phyloP scores from a whole-genome alignment of 2,113 vertebrate species.

The Chrysochloris asiatica region DNA sequence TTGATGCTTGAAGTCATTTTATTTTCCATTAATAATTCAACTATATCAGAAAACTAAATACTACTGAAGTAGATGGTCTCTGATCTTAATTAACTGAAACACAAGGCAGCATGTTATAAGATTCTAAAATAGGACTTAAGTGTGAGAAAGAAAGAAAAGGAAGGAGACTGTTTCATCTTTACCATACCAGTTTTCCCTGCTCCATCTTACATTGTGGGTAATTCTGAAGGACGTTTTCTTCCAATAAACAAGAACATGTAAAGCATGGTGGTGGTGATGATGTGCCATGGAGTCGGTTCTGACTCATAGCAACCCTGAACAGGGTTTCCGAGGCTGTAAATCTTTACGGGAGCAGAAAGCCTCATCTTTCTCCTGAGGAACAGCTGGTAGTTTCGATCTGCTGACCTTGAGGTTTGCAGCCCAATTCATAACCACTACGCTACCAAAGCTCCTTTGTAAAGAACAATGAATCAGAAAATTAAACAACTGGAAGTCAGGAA shows the following conservation, averaged over 20 bases:
- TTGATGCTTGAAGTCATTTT: conserved; percentile 8
- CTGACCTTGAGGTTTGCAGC: no score
- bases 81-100: background rate
- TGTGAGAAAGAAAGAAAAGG: background rate
- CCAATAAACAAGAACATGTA: background rate
- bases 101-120: background rate
- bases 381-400: no score
- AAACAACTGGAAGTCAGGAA: background rate
- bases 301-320: no score
- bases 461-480: background rate
- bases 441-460: no score
- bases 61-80: background rate
- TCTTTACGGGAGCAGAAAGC: no score
- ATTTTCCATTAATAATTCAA: conserved; percentile 37
- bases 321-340: no score
- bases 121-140: background rate
- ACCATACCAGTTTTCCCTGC: background rate
- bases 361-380: no score
- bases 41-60: background rate
- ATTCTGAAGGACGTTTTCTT: background rate
- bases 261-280: no score
- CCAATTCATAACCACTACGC: no score
- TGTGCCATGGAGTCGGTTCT: no score
- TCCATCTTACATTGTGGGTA: background rate
- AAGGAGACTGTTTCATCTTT: background rate